Percentiles rank a stretch among this genome's conserved stretches.
Evolutionary conservation across 2,113 vertebrate genomes (phyloP).

Genomic region (Xiphias gladius): DNA sequence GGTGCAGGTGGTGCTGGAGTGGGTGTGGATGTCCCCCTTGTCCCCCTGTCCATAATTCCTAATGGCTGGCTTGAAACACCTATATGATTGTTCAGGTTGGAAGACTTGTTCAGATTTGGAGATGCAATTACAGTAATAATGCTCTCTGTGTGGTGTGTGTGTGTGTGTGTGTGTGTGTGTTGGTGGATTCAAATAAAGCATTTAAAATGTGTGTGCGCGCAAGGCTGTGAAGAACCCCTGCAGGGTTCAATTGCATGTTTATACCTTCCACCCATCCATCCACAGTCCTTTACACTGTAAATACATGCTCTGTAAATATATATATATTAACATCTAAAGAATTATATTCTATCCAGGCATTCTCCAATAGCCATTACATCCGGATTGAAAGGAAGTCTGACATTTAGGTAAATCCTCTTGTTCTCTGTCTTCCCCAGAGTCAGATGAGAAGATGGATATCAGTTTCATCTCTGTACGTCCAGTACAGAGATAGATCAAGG

Average conservation of each 20-base stretch:
- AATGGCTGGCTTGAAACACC: no score
- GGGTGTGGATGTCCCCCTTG: no score
- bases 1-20: no score
- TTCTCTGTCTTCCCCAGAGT: no score
- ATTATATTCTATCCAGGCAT: neutral
- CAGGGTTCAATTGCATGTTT: neutral
- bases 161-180: neutral
- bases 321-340: neutral
- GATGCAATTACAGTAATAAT: slow-evolving; percentile 16
- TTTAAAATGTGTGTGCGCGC: neutral
- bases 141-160: neutral
- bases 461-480: no score
- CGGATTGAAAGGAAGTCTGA: no score
- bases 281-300: neutral
- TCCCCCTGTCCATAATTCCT: no score
- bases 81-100: no score
- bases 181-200: no score
- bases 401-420: no score
- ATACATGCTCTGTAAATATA: neutral
- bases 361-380: neutral
- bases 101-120: neutral
- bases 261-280: slow-evolving; percentile 12
- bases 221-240: slow-evolving; percentile 5
- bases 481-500: no score
- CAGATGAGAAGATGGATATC: no score